phyloP scores from a whole-genome alignment of 2,888 invertebrate species.

The Metopia argyrocephala region DNA sequence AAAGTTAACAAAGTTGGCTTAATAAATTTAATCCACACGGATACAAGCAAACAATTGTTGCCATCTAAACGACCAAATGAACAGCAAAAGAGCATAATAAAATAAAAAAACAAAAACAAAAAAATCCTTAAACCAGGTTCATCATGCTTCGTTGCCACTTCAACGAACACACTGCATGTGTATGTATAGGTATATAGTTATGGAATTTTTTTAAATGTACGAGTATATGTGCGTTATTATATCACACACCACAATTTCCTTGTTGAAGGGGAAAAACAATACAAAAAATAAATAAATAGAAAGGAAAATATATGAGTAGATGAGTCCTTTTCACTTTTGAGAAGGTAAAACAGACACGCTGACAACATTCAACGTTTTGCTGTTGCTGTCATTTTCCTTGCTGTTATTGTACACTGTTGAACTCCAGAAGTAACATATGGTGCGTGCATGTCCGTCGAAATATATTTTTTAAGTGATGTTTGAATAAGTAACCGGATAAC shows the following conservation, averaged over 20 bases:
- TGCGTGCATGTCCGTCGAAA: conserved; percentile 9
- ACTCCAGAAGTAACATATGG: conserved; percentile 41
- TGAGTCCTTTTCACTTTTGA: conserved; percentile 43
- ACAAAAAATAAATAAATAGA: background rate
- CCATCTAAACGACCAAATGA: conserved; percentile 37
- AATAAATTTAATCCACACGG: conserved; percentile 50
- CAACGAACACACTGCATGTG: conserved; percentile 1
- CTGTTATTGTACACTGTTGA: background rate
- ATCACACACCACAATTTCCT: conserved; percentile 1
- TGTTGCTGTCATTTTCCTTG: conserved; percentile 27
- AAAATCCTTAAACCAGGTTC: conserved; percentile 37
- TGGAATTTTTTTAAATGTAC: too few relatives aligned
- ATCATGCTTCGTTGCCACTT: conserved; percentile 16
- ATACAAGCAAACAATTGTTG: conserved; percentile 37
- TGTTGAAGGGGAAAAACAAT: background rate
- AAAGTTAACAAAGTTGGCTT: conserved; percentile 38
- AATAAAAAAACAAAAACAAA: too few relatives aligned
- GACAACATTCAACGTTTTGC: conserved; percentile 3
- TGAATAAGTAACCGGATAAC: background rate
- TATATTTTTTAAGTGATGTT: background rate
- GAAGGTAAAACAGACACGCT: conserved; percentile 24
- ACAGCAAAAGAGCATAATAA: conserved; percentile 3
- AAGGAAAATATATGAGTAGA: background rate
- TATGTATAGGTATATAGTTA: too few relatives aligned
- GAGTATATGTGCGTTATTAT: background rate